Conservation (phyloP, 2,888 invertebrate species). For the Drosophila sordidapex region DNA sequence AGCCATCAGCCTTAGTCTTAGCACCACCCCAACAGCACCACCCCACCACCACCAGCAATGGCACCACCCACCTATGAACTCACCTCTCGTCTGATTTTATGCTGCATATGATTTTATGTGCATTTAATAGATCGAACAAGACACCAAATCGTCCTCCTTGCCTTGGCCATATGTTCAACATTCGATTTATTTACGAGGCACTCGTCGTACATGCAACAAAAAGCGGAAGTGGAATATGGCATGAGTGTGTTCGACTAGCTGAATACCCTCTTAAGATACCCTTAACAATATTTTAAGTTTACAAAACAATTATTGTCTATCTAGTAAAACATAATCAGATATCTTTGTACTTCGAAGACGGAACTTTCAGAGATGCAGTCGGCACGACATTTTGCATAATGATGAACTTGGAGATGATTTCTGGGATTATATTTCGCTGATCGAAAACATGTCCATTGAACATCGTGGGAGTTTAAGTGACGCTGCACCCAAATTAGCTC, state of each 20-base stretch:
- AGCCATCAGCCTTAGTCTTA: slow-evolving; percentile 35
- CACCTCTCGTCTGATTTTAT: slow-evolving; percentile 32
- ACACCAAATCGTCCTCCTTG: slow-evolving; percentile 16
- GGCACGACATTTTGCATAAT: background rate
- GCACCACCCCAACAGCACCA: slow-evolving; percentile 12
- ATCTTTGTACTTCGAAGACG: background rate
- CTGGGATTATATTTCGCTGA: background rate
- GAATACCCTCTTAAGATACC: background rate
- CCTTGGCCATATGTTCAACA: slow-evolving; percentile 40
- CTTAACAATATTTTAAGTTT: background rate
- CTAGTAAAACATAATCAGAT: background rate
- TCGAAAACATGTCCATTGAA: background rate
- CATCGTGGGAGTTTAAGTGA: background rate
- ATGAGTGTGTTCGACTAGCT: background rate
- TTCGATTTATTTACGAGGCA: slow-evolving; percentile 52
- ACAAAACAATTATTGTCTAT: background rate
- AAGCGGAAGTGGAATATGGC: slow-evolving; percentile 9
- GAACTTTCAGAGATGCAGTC: background rate
- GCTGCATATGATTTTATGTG: slow-evolving; percentile 64
- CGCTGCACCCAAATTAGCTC: too few species aligned
- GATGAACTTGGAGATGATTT: too few species aligned
- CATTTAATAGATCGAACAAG: slow-evolving; percentile 70
- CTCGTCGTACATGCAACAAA: slow-evolving; percentile 11
- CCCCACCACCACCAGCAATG: background rate
- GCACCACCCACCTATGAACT: slow-evolving; percentile 1